A percentile compares a stretch with the other conserved stretches of the same genome.
Conservation (phyloP, 2,888 invertebrate genomes). For the Xestia xanthographa region DNA sequence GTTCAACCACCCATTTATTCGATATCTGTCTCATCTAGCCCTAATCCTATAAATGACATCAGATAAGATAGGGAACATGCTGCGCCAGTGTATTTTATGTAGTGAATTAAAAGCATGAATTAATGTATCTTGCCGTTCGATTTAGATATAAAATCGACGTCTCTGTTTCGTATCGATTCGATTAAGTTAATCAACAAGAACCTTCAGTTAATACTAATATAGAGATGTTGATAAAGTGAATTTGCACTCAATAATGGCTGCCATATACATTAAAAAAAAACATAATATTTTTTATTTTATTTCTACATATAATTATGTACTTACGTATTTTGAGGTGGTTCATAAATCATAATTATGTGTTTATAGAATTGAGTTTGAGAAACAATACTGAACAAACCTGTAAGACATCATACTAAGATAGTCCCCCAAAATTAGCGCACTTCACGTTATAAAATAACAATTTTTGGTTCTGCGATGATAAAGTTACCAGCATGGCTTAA, state of each 20-base stretch:
- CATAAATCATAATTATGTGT: background rate
- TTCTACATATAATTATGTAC: background rate
- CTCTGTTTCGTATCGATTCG: conserved; percentile 68
- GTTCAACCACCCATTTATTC: conserved; percentile 83
- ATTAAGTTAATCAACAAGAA: conserved; percentile 66
- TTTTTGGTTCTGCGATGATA: background rate
- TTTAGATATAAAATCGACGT: conserved; percentile 71
- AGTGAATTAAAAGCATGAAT: conserved; percentile 75
- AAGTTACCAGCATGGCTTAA: background rate
- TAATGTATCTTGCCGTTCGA: conserved; percentile 71
- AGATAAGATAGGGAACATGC: conserved; percentile 83
- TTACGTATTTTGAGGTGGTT: background rate
- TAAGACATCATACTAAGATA: background rate
- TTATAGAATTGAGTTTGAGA: background rate
- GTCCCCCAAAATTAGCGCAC: background rate
- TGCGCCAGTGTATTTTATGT: conserved; percentile 74
- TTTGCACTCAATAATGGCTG: conserved; percentile 6
- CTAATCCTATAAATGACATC: conserved; percentile 90
- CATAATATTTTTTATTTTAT: too few species aligned
- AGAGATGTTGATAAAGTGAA: background rate
- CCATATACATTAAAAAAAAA: too few species aligned
- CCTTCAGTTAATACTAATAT: conserved; percentile 25
- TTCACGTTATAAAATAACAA: background rate
- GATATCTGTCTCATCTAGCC: conserved; percentile 87
- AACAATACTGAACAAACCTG: background rate